Base-by-base conservation (phyloP, 92 coral and sea anemone genomes). In the Diadumene lineata region DNA sequence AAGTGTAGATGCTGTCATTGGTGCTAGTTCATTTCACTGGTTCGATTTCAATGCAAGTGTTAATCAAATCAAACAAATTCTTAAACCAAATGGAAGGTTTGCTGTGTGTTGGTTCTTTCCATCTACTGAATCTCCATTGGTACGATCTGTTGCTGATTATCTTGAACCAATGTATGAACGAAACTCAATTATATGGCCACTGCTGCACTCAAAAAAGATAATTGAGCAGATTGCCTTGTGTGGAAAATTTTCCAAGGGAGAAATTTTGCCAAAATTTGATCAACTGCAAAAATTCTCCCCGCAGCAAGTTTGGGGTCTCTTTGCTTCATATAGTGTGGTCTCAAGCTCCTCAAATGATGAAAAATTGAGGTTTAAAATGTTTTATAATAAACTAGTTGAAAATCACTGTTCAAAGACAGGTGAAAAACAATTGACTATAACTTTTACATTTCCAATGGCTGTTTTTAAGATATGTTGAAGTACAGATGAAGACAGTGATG, bases 21-120 rank as follows among this genome's bases (percentile, higher is more conserved):
- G 84, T 26, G 88, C 79, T 50, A 76, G 50, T 24, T 80, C 83
- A 58, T 80, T 81, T 23, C 89, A 84, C 66, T 88, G 86, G 89
- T 88, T 88, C 73, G 65, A 78, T 28, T 66, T 72, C 24, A 64
- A 80, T 29, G 53, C 75, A 57, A 84, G 87, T 43, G 23, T 84
- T 58, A 64, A 71, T 1, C 89, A 84, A 68, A 84, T 88, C 27
- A 26, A 76, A 73, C 64, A 88, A 30, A 74, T 84, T 28, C 80
- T 88, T 23, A 46, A 26, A 11, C 84, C 89, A 50, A 84, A 70
- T 34, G 93, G 93, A 0, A 44, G 43, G 25, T 73, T 84, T 43
- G 93, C 84, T 0, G 33, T 88, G 17, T 43, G 79, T 1, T 83
- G 83, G 83, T 64, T 8, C 55, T 25, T 71, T 24, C 57, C 73